Evolutionary conservation across 2,113 vertebrate species (phyloP).

Genomic region (Gadus macrocephalus): DNA sequence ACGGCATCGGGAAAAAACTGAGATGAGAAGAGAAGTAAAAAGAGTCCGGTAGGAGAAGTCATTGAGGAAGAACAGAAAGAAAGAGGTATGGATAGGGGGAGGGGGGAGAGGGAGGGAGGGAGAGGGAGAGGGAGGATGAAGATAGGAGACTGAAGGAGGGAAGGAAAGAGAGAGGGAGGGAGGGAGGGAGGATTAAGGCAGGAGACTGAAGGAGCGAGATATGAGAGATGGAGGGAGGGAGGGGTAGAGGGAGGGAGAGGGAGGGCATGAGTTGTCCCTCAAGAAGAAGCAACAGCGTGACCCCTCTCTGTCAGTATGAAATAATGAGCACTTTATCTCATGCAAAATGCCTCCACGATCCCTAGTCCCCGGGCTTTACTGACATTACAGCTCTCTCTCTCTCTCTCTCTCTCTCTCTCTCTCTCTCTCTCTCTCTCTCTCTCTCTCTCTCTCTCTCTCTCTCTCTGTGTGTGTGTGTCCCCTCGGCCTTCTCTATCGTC

Average conservation of each 20-base stretch:
- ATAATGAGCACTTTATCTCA: conserved; percentile 69
- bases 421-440: conserved; percentile 14
- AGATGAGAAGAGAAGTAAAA: not conserved
- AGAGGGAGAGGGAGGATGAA: not conserved
- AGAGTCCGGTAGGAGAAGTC: not conserved
- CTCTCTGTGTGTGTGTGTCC: too few relatives aligned
- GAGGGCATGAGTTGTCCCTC: conserved; percentile 20
- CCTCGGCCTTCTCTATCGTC: too few relatives aligned
- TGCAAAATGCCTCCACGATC: conserved; percentile 55
- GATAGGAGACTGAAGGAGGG: conserved; percentile 10
- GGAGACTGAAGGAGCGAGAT: not conserved
- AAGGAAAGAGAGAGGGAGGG: conserved; percentile 16
- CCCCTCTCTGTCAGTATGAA: conserved; percentile 56
- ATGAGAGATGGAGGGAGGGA: too few relatives aligned
- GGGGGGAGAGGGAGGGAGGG: not conserved
- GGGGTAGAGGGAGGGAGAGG: too few relatives aligned
- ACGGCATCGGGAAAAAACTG: conserved; percentile 23
- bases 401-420: conserved; percentile 25
- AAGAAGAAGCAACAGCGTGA: conserved; percentile 39
- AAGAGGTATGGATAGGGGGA: not conserved
- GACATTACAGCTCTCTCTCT: conserved; percentile 38
- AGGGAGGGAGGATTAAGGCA: not conserved
- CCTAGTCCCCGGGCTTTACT: conserved; percentile 59
- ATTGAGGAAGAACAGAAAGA: not conserved
- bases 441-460: conserved; percentile 1